phyloP scores from a whole-genome alignment of 2,113 vertebrate species.

The Pangasianodon hypophthalmus region DNA sequence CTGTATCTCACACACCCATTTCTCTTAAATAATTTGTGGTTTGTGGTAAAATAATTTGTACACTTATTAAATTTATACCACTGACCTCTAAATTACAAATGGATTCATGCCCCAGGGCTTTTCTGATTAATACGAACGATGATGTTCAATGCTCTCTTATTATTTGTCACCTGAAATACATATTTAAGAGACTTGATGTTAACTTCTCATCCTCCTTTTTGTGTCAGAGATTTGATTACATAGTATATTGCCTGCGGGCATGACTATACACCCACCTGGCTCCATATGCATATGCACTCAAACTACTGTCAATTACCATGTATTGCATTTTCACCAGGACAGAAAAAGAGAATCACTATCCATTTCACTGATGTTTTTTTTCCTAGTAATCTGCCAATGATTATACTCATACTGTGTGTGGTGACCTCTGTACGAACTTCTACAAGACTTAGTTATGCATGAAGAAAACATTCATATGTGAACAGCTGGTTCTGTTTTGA shows the following conservation, averaged over 20 bases:
- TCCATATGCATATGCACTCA: not conserved
- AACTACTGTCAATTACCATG: not conserved
- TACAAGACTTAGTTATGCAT: not conserved
- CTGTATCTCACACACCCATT: not conserved
- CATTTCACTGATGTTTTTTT: not conserved
- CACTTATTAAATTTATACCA: not conserved
- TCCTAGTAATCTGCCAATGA: not conserved
- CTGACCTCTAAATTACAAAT: not conserved
- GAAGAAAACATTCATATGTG: not conserved
- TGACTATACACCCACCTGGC: constrained; percentile 2
- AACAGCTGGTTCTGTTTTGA: constrained; percentile 1
- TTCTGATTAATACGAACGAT: not conserved
- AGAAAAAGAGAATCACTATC: not conserved
- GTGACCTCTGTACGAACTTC: not conserved
- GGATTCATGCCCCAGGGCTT: not conserved
- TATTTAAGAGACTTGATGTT: not conserved
- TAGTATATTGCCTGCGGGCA: constrained; percentile 25
- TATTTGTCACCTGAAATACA: not conserved
- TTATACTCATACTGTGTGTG: not conserved
- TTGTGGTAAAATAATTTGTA: not conserved
- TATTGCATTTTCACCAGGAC: not conserved
- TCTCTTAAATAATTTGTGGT: not conserved
- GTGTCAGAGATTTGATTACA: not conserved
- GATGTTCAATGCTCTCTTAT: not conserved
- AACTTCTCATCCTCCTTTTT: not conserved